Conservation (phyloP, 2,888 invertebrate genomes). For the Molorchus minor region DNA sequence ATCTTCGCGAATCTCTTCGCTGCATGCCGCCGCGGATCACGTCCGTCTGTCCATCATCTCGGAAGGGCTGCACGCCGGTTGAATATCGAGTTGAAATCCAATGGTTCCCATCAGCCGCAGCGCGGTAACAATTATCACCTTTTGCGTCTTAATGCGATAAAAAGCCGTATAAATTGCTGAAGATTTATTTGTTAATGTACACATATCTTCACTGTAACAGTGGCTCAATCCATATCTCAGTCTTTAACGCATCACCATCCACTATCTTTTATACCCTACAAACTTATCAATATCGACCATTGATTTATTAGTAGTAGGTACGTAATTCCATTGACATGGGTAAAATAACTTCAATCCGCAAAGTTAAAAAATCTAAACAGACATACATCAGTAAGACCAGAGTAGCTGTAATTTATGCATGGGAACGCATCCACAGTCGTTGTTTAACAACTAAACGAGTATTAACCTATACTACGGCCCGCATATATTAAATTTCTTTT, state of each 20-base stretch:
- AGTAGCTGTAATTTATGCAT: constrained; percentile 47
- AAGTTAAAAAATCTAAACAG: too few relatives aligned
- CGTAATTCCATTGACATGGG: too few relatives aligned
- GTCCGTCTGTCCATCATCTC: constrained; percentile 29
- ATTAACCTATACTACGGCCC: constrained; percentile 40
- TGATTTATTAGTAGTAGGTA: too few relatives aligned
- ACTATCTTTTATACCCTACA: too few relatives aligned
- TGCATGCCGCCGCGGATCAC: constrained; percentile 28
- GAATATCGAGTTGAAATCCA: constrained; percentile 32
- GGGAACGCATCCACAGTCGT: constrained; percentile 47
- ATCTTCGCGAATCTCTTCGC: constrained; percentile 36
- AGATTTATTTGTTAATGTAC: constrained; percentile 27
- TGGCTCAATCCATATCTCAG: neutral
- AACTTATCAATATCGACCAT: too few relatives aligned
- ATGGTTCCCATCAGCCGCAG: constrained; percentile 38
- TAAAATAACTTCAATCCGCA: too few relatives aligned
- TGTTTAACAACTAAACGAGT: constrained; percentile 49
- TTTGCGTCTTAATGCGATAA: constrained; percentile 16
- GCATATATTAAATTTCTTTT: constrained; percentile 42
- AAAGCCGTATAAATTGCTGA: constrained; percentile 16
- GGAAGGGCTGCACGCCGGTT: constrained; percentile 27
- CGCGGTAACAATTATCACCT: constrained; percentile 44
- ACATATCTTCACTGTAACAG: too few relatives aligned
- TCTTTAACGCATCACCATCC: too few relatives aligned
- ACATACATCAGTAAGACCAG: constrained; percentile 44